Conservation (phyloP, 2,797 vertebrate genomes). For the Poecilia gillii region DNA sequence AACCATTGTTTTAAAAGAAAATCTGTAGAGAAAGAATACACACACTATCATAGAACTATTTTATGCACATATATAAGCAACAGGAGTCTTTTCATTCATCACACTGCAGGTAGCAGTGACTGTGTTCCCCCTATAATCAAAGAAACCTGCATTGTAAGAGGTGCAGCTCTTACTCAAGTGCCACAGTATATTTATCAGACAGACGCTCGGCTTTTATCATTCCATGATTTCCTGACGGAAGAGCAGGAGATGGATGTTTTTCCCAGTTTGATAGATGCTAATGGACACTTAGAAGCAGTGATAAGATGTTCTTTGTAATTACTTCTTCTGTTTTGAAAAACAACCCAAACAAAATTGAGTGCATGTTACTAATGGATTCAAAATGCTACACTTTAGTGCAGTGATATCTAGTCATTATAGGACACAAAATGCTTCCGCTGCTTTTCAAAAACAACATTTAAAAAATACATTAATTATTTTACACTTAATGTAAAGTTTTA, state of each 20-base stretch:
- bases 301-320: slow-evolving; percentile 5
- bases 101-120: not conserved
- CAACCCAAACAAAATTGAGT: not conserved
- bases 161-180: not conserved
- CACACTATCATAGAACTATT: not conserved
- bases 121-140: not conserved
- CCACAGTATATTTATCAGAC: slow-evolving; percentile 8
- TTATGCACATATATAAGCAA: not conserved
- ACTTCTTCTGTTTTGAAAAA: not conserved
- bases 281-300: slow-evolving; percentile 1
- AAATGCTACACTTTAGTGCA: not conserved
- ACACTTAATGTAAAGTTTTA: not conserved
- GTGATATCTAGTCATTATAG: not conserved
- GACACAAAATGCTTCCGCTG: not conserved
- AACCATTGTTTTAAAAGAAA: not conserved
- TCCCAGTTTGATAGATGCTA: not conserved
- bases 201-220: slow-evolving; percentile 14
- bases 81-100: not conserved
- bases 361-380: not conserved
- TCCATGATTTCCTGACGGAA: slow-evolving; percentile 1
- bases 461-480: not conserved
- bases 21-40: not conserved
- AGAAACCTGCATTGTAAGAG: not conserved
- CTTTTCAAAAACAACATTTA: not conserved
- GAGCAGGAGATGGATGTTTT: slow-evolving; percentile 14